Evolutionary conservation across 2,888 invertebrate species (phyloP), one percentile per base, ranked within the genome.

Genomic region (Linyphia triangularis): DNA sequence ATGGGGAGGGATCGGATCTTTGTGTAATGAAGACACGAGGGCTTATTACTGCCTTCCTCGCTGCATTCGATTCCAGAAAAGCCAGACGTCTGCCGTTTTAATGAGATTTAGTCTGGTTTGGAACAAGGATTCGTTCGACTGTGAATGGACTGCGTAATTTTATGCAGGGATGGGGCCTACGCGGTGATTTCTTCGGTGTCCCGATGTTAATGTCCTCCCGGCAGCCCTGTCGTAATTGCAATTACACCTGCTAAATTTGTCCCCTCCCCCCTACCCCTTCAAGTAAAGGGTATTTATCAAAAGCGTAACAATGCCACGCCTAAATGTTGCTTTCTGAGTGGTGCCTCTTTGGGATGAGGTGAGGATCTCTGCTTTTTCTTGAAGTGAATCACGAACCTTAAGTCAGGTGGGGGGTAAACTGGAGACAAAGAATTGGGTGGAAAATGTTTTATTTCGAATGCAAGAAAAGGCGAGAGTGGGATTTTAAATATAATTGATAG

Each of bases 41-140:
- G 70, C 43, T 70, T 40, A 70, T 70, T 70, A 70, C n/a, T 33
- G 70, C 19, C 67, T 67, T 28, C 24, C 26, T 61, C 67, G 33
- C n/a, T 26, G 59, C 19, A 75, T 59, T n/a, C 73, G 59, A 75
- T 33, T 59, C 59, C 16, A 51, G 51, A 72, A 24, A 59, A 59
- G 28, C 73, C 83, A 65, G 83, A 43, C 78, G 78, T 83, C 83
- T 83, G 65, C 33, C 65, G 63, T 83, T 13, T 73, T 83, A 83
- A 83, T 83, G 83, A 83, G 83, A 83, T 83, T 73, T 73, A 63
- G 83, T 83, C 83, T 83, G 73, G 83, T 43, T 22, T 73, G 30
- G 9, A 30, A 75, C 30, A 37, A 37, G 37, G 67, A 43, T 43
- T 70, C 70, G n/a, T 43, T 28, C 26, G 70, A 24, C 70, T 70